Percentiles rank a stretch among this genome's conserved stretches.
Evolutionary conservation across 2,113 vertebrate genomes (phyloP).

Genomic region (Thermophis baileyi): DNA sequence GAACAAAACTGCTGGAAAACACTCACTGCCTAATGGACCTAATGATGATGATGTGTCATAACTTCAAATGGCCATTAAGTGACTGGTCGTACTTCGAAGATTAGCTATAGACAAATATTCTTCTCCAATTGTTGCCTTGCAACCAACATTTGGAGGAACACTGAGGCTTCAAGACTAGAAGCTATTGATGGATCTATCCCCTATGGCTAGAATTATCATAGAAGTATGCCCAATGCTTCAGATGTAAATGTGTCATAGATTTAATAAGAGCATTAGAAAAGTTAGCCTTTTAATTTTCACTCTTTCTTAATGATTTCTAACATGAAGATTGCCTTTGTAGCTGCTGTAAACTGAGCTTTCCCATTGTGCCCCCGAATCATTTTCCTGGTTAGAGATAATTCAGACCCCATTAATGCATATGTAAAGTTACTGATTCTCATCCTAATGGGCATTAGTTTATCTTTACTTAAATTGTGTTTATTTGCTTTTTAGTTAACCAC

Average conservation of each 20-base stretch:
- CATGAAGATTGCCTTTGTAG: not conserved
- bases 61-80: not conserved
- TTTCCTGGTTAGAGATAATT: not conserved
- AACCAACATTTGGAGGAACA: not conserved
- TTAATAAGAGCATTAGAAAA: not conserved
- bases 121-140: not conserved
- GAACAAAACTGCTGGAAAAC: too few relatives aligned
- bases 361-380: not conserved
- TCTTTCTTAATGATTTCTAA: not conserved
- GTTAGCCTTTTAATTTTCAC: not conserved
- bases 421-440: not conserved
- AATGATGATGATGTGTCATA: not conserved
- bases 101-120: not conserved
- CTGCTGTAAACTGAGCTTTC: not conserved
- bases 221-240: not conserved
- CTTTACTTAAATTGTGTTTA: not conserved
- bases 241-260: not conserved
- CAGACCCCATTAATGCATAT: not conserved
- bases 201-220: not conserved
- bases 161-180: not conserved
- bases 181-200: not conserved
- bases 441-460: not conserved
- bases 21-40: too few relatives aligned
- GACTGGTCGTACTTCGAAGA: not conserved
- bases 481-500: not conserved